A percentile compares a stretch with the other conserved stretches of the same genome.
phyloP scores from a whole-genome alignment of 2,113 vertebrate genomes.

The Phylloscopus trochilus region DNA sequence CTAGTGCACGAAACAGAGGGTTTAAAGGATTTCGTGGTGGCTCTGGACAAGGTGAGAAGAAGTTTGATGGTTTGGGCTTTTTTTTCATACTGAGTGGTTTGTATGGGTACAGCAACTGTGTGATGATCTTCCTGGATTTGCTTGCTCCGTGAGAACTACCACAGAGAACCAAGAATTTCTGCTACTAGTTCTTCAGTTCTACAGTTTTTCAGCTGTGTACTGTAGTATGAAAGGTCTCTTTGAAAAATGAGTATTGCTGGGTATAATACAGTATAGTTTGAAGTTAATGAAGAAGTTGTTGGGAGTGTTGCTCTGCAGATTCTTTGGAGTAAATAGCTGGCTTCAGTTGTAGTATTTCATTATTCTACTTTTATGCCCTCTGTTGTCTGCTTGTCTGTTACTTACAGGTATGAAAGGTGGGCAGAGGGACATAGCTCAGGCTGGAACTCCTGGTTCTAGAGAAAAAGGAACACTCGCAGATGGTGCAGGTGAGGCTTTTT shows the following conservation, averaged over 20 bases:
- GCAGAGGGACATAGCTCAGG: background rate
- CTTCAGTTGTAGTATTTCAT: background rate
- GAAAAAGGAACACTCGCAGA: background rate
- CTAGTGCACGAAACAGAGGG: background rate
- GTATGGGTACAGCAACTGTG: background rate
- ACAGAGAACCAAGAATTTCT: background rate
- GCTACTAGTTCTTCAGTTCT: background rate
- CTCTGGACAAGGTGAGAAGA: conserved; percentile 42
- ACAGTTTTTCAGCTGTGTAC: background rate
- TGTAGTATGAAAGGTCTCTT: rapidly evolving
- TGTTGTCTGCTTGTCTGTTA: background rate
- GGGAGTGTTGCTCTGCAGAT: background rate
- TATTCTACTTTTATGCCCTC: rapidly evolving
- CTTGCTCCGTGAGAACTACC: background rate
- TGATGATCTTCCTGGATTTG: background rate
- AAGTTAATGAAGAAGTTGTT: background rate
- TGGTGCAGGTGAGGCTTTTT: conserved; percentile 31
- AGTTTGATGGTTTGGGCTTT: background rate
- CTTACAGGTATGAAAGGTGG: conserved; percentile 26
- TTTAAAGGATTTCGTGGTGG: conserved; percentile 27
- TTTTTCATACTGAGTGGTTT: background rate
- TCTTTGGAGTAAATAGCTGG: background rate
- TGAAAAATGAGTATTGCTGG: background rate
- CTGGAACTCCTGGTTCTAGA: background rate
- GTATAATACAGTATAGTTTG: background rate